Percentiles rank a stretch among this genome's conserved stretches.
phyloP scores from a whole-genome alignment of 2,113 vertebrate species.

The Larimichthys polyactis region DNA sequence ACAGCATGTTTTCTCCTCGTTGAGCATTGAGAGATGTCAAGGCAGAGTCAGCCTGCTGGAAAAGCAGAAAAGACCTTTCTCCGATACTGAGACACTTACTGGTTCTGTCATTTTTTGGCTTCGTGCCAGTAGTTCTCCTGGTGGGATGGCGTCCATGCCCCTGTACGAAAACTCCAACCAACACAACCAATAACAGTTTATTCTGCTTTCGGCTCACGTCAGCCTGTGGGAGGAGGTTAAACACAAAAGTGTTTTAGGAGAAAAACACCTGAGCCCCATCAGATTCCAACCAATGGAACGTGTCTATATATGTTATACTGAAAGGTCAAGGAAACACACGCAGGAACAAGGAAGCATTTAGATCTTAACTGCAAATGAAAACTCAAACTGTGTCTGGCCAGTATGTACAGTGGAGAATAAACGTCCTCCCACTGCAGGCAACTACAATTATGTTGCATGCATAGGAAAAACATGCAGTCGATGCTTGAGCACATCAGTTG shows the following conservation, averaged over 20 bases:
- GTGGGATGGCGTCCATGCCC: conserved; percentile 3
- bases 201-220: conserved; percentile 29
- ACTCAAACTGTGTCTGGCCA: not conserved
- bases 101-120: conserved; percentile 44
- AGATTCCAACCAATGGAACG: conserved; percentile 3
- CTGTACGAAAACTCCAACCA: conserved; percentile 28
- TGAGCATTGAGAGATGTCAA: conserved; percentile 33
- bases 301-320: conserved; percentile 7
- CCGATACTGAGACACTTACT: conserved; percentile 12
- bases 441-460: not conserved
- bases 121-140: conserved; percentile 21
- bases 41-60: conserved; percentile 27
- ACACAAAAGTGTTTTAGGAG: conserved; percentile 6
- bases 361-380: conserved; percentile 17
- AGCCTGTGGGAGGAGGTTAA: conserved; percentile 32
- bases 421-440: not conserved
- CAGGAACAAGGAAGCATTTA: conserved; percentile 7
- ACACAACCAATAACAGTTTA: not conserved
- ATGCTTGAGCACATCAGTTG: not conserved
- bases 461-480: not conserved
- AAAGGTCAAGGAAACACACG: conserved; percentile 19
- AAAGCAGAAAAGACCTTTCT: conserved; percentile 25
- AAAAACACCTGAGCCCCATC: conserved; percentile 30
- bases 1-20: conserved; percentile 31
- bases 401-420: not conserved